Evolutionary conservation across 2,113 vertebrate species (phyloP).

Genomic region (Corynorhinus townsendii): DNA sequence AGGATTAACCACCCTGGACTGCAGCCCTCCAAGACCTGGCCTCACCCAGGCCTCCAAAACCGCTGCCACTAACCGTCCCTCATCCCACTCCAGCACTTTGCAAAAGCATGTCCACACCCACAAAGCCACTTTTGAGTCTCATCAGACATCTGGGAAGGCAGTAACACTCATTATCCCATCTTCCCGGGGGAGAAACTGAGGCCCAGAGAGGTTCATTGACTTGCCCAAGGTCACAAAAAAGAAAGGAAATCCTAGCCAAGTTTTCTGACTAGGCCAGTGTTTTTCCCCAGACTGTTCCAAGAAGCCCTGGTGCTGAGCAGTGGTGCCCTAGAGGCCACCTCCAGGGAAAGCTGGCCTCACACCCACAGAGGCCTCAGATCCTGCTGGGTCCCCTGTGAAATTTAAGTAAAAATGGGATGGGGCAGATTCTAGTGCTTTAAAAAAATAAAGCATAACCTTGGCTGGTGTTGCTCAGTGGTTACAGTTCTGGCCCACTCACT

Average conservation of each 20-base stretch:
- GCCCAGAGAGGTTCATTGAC: not conserved
- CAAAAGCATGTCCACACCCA: not conserved
- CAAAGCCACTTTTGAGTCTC: not conserved
- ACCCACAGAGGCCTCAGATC: not conserved
- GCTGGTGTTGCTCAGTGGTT: no score
- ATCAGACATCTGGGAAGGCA: not conserved
- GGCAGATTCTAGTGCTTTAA: not conserved
- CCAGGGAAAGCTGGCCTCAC: not conserved
- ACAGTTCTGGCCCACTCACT: no score
- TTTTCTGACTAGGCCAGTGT: not conserved
- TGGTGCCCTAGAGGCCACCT: not conserved
- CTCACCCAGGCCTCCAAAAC: not conserved
- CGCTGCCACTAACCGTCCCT: no score
- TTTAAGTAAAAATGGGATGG: not conserved
- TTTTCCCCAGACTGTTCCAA: not conserved
- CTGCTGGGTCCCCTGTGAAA: not conserved
- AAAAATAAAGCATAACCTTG: not conserved
- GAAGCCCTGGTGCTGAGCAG: not conserved
- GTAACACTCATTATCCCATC: not conserved
- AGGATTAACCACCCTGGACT: not conserved
- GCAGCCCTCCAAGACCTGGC: fast-evolving
- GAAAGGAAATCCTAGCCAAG: not conserved
- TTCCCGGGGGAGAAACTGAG: not conserved
- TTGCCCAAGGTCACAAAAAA: not conserved
- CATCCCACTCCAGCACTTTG: not conserved